Percentiles rank a stretch among this genome's conserved stretches.
phyloP scores from a whole-genome alignment of 2,113 vertebrate genomes.

The Oncorhynchus tshawytscha region DNA sequence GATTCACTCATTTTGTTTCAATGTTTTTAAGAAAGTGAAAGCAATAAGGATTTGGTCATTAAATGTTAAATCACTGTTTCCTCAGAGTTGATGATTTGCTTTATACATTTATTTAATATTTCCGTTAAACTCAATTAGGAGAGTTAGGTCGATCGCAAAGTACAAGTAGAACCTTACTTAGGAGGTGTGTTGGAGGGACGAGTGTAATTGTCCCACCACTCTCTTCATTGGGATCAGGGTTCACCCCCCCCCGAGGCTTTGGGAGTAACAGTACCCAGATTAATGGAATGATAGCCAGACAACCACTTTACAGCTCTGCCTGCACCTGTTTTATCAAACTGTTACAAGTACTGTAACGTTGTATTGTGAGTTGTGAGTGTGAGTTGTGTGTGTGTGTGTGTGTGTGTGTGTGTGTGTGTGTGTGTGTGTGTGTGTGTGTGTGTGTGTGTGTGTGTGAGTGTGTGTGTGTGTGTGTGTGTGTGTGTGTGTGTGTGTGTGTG shows the following conservation, averaged over 20 bases:
- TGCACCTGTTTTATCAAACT: constrained; percentile 21
- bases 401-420: constrained; percentile 12
- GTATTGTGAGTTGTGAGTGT: too few relatives aligned
- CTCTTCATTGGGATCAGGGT: constrained; percentile 44
- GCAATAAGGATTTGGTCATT: too few relatives aligned
- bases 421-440: neutral
- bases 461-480: too few relatives aligned
- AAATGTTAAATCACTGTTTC: too few relatives aligned
- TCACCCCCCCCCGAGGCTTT: constrained; percentile 27
- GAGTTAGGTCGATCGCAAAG: too few relatives aligned
- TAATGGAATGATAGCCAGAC: constrained; percentile 33
- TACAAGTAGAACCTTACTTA: neutral
- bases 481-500: too few relatives aligned
- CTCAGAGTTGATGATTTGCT: too few relatives aligned
- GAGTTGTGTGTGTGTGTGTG: neutral
- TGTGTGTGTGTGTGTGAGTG: neutral
- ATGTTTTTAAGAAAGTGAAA: neutral
- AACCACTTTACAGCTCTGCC: constrained; percentile 3
- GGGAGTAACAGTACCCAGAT: constrained; percentile 44
- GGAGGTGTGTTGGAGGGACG: neutral
- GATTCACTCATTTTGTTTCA: neutral
- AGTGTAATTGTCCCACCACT: constrained; percentile 25
- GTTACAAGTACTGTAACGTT: neutral
- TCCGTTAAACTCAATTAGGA: too few relatives aligned
- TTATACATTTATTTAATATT: too few relatives aligned